Conservation (phyloP, 2,888 invertebrate species). For the Pseudococcus viburni region DNA sequence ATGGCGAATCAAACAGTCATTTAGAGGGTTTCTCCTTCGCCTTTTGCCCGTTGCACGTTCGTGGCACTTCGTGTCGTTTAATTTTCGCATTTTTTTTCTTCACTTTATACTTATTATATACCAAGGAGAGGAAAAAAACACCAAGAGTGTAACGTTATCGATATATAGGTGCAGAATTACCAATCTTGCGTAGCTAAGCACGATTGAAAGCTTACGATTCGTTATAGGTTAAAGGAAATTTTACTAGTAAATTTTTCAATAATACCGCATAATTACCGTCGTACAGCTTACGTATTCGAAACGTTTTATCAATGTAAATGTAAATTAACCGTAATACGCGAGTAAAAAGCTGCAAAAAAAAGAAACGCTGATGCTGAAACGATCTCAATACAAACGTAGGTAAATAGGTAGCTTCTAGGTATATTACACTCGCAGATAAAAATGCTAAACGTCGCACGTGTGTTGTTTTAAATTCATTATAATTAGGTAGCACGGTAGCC, state of each 20-base stretch:
- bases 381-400: not conserved
- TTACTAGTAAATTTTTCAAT: not conserved
- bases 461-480: constrained; percentile 23
- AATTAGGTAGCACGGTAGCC: constrained; percentile 48
- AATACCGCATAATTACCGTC: not conserved
- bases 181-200: not conserved
- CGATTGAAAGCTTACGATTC: constrained; percentile 2
- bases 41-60: not conserved
- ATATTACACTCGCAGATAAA: not conserved
- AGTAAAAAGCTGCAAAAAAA: constrained; percentile 24
- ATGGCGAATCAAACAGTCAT: constrained; percentile 39
- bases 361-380: not conserved
- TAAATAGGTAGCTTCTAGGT: not conserved
- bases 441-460: constrained; percentile 20
- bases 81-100: constrained; percentile 15
- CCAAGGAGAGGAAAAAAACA: not conserved
- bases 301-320: constrained; percentile 34
- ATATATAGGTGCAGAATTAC: not conserved
- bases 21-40: constrained; percentile 16
- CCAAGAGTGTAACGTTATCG: not conserved
- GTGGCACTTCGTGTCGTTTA: constrained; percentile 28
- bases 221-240: not conserved
- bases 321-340: constrained; percentile 20
- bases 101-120: not conserved
- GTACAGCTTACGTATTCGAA: not conserved